A percentile compares a stretch with the other conserved stretches of the same genome.
Evolutionary conservation across 2,888 invertebrate genomes (phyloP).

Genomic region (Mesorhabditis spiculigera): DNA sequence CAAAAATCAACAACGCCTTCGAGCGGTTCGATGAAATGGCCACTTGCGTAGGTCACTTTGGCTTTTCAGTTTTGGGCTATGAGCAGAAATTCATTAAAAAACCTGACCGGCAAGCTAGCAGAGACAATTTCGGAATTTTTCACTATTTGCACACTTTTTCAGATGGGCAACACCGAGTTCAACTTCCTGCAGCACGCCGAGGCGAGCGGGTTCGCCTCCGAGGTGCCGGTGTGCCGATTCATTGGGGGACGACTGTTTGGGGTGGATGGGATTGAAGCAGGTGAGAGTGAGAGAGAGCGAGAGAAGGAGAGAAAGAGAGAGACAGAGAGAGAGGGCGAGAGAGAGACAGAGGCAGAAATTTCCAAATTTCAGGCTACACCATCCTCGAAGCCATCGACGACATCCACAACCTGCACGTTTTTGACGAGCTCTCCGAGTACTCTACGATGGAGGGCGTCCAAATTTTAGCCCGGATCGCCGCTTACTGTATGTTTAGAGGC

Average conservation of each 20-base stretch:
- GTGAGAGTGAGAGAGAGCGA: not conserved
- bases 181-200: not conserved
- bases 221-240: not conserved
- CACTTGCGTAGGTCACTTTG: not conserved
- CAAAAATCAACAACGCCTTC: not conserved
- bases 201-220: not conserved
- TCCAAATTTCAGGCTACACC: not conserved
- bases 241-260: not conserved
- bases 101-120: not conserved
- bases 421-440: not conserved
- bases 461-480: not conserved
- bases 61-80: too few species aligned
- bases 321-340: not conserved
- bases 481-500: not conserved
- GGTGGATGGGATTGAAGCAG: constrained; percentile 5
- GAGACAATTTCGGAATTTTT: not conserved
- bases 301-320: not conserved
- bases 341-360: not conserved
- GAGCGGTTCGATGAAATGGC: constrained; percentile 1
- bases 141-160: not conserved
- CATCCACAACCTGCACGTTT: constrained; percentile 1
- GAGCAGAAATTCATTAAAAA: too few species aligned
- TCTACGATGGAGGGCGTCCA: not conserved
- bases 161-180: not conserved
- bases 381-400: not conserved